Evolutionary conservation across 2,888 invertebrate genomes (phyloP).

Genomic region (Aphodius sticticus): DNA sequence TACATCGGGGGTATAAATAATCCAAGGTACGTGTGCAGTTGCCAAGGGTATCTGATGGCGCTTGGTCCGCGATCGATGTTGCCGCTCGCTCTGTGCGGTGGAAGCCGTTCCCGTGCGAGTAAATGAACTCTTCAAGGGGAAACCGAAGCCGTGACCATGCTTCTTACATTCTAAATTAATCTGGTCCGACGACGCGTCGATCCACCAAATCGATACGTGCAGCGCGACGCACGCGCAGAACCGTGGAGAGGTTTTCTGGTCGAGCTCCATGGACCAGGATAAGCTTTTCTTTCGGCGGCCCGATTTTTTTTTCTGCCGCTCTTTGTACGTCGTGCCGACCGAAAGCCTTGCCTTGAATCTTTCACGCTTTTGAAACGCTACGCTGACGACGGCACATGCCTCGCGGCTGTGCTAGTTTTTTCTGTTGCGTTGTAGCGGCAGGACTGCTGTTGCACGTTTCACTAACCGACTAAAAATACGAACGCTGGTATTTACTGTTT

Average conservation of each 20-base stretch:
- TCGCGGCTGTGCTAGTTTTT: conserved; percentile 4
- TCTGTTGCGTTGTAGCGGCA: not conserved
- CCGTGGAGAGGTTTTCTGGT: not conserved
- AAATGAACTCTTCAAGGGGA: conserved; percentile 57
- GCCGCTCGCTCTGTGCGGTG: not conserved
- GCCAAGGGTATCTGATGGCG: not conserved
- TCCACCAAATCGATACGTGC: not conserved
- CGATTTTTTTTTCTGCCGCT: not conserved
- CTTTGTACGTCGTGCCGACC: not conserved
- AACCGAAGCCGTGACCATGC: conserved; percentile 57
- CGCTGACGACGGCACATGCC: conserved; percentile 4
- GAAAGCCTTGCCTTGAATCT: conserved; percentile 4
- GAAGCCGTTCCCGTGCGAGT: conserved; percentile 40
- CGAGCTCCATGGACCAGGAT: not conserved
- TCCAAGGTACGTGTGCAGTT: not conserved
- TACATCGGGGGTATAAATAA: not conserved
- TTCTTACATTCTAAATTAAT: conserved; percentile 43
- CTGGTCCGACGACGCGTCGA: conserved; percentile 5
- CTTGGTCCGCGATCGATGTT: not conserved
- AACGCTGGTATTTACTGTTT: not conserved
- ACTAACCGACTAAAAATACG: not conserved
- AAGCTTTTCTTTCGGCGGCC: not conserved
- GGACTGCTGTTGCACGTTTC: not conserved
- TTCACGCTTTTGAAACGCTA: not conserved
- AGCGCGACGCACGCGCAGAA: not conserved